Base-by-base conservation (phyloP, 2,888 invertebrate genomes). In the Chymomyza fuscimana region DNA sequence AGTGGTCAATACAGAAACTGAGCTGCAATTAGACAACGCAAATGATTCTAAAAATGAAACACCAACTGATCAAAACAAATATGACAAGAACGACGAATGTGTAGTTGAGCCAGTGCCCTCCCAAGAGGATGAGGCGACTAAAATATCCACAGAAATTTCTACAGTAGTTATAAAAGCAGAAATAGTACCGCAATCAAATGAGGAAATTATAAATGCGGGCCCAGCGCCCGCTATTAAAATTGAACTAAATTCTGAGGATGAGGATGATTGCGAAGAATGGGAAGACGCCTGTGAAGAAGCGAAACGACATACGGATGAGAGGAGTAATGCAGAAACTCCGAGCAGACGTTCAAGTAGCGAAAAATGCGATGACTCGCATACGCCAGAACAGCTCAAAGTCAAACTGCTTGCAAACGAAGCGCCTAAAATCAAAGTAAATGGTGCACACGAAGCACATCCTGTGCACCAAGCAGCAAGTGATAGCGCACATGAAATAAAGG, bases 371-470 rank as follows among this genome's bases (percentile, higher is more conserved):
- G 22, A 66, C 25, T 61, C 62, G 15, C 15, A 16, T 51, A 16
- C 52, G 6, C 19, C 16, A 2, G 52, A 9, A 15, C 5, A 52
- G n/a, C 19, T 54, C 54, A 54, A 54, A 22, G 16, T n/a, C 19
- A 54, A 19, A 22, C 54, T 52, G 16, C 9, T 19, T 5, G 54
- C 54, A 16, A 54, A 9, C 16, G 54, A 54, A 54, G 54, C 65
- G 1, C 9, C 36, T 5, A 76, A 70, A 63, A 62, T 79, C 12
- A 78, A 78, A 70, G 36, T 78, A 4, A 78, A 78, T 63, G 80
- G 79, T 1, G 59, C 64, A 22, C 78, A 78, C 22, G 15, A 63
- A 40, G 51, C 63, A 15, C 15, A 19, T 73, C 7, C 5, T 65
- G 22, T 50, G 46, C 61, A 12, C 12, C 52, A 22, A 6, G 36